Conservation (phyloP, 2,797 vertebrate genomes). For the Semotilus atromaculatus region DNA sequence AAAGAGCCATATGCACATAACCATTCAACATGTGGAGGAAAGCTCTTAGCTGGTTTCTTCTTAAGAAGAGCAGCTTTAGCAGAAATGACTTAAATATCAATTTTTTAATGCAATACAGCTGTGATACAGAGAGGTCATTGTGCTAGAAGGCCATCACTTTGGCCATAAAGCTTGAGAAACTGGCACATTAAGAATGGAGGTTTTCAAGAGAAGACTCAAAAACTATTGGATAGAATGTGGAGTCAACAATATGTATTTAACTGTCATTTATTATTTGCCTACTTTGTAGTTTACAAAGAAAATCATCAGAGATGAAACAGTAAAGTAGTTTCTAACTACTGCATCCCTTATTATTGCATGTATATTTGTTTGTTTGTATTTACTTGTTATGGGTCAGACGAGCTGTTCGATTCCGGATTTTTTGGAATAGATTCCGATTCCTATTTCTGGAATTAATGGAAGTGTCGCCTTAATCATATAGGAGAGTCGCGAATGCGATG, state of each 20-base stretch:
- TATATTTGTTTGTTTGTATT: not conserved
- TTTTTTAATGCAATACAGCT: constrained; percentile 58
- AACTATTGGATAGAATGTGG: not conserved
- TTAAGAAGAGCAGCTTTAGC: constrained; percentile 59
- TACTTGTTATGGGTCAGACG: not conserved
- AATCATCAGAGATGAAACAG: not conserved
- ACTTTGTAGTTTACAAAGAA: not conserved
- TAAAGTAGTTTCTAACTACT: not conserved
- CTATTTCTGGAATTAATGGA: no score
- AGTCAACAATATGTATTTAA: not conserved
- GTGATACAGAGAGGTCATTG: constrained; percentile 24
- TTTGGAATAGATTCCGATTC: no score
- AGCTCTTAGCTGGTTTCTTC: constrained; percentile 57
- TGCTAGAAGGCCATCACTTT: constrained; percentile 14
- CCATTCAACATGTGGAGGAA: constrained; percentile 55
- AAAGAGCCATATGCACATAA: constrained; percentile 23
- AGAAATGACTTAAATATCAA: constrained; percentile 66
- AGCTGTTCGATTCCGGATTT: no score
- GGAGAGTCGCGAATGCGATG: no score
- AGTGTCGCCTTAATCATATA: no score
- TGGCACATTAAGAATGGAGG: constrained; percentile 33
- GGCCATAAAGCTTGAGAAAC: constrained; percentile 5
- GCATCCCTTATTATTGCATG: not conserved
- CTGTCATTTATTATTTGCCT: not conserved
- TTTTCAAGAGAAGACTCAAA: constrained; percentile 1